Evolutionary conservation across 1,140 invertebrate genomes (phyloP).

Genomic region (Heliconius hewitsoni): DNA sequence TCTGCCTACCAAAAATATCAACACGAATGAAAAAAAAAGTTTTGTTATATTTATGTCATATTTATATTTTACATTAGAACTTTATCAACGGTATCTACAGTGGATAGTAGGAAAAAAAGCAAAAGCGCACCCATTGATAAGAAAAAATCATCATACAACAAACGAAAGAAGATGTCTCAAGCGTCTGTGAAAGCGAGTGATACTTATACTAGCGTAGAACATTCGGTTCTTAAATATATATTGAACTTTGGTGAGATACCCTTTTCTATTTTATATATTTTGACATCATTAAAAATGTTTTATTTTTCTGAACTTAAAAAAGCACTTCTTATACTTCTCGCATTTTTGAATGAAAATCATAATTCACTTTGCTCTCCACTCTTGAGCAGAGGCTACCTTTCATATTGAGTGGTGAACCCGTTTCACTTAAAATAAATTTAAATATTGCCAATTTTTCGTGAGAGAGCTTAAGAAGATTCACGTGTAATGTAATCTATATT

Average conservation of each 20-base stretch:
- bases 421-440: too few relatives aligned
- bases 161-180: slow-evolving; percentile 51
- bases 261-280: not conserved
- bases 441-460: too few relatives aligned
- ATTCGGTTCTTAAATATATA: slow-evolving; percentile 63
- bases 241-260: slow-evolving; percentile 62
- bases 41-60: not conserved
- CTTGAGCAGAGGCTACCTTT: not conserved
- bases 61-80: slow-evolving; percentile 38
- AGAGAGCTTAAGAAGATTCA: too few relatives aligned
- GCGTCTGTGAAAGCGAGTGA: slow-evolving; percentile 53
- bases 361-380: not conserved
- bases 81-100: slow-evolving; percentile 55
- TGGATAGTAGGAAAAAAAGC: slow-evolving; percentile 61
- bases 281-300: not conserved
- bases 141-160: slow-evolving; percentile 54
- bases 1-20: too few relatives aligned
- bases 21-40: too few relatives aligned
- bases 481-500: too few relatives aligned
- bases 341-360: not conserved
- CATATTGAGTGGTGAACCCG: too few relatives aligned
- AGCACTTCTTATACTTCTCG: too few relatives aligned
- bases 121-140: slow-evolving; percentile 54
- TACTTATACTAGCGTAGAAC: slow-evolving; percentile 40
- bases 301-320: too few relatives aligned